These are phyloP conservation scores for Mus minutoides DNA, from an alignment of 2,797 vertebrate species.

Conservation along the genomic window DNA sequence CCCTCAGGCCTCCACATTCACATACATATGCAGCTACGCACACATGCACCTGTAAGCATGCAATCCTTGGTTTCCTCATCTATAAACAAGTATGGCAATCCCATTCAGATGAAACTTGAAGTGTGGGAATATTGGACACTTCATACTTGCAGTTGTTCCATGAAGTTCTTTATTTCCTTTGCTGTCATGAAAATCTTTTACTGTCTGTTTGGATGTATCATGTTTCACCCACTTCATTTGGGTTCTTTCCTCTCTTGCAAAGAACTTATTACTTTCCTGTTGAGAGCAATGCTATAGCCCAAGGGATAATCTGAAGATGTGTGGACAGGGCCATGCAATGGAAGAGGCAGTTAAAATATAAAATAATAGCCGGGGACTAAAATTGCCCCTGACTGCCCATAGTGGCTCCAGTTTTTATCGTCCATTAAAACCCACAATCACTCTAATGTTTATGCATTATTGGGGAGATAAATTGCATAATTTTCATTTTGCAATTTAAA, in stretches of 20 bases:
- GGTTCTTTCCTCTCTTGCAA: not conserved
- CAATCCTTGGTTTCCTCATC: not conserved
- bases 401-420: slow-evolving; percentile 85
- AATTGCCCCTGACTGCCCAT: slow-evolving; percentile 87
- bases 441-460: slow-evolving; percentile 89
- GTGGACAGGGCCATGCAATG: slow-evolving; percentile 46
- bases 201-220: not conserved
- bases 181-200: not conserved
- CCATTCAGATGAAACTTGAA: not conserved
- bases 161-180: not conserved
- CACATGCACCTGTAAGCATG: not conserved
- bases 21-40: not conserved
- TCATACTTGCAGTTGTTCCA: not conserved
- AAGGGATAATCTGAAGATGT: slow-evolving; percentile 22
- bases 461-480: slow-evolving; percentile 88
- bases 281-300: not conserved
- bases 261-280: not conserved
- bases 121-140: not conserved
- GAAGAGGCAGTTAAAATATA: slow-evolving; percentile 84
- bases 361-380: slow-evolving; percentile 85
- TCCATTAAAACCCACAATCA: slow-evolving; percentile 89
- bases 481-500: slow-evolving; percentile 91
- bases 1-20: not conserved
- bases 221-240: not conserved
- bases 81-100: not conserved